Base-by-base conservation (phyloP, 2,888 invertebrate genomes). In the Lasius platythorax region DNA sequence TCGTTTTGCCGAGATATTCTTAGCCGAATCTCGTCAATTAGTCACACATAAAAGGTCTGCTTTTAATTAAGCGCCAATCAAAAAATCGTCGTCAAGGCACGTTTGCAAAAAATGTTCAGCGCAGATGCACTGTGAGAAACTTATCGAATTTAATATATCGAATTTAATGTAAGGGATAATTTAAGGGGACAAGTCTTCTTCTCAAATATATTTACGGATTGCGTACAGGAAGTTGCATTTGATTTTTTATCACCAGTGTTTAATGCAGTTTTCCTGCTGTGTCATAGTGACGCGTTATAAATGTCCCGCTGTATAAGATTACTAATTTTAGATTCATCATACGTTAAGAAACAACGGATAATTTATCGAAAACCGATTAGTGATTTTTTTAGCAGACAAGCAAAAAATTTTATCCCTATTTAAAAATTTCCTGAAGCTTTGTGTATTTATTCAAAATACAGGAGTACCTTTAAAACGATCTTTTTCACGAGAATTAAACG, bases 41-140 rank as follows among this genome's bases (percentile, higher is more conserved):
- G 53, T 76, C 28, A 66, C 66, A 40, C 53, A 40, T 61, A 76
- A 76, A 66, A 66, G 66, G 37, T 66, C 33, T 53, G 37, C 66
- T 37, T 74, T 74, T 46, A 76, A 76, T 76, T 66, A 76, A 76
- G 53, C 76, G 64, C 37, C 66, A 53, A 76, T 66, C 53, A 37
- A 76, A 66, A 76, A 76, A 66, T 76, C 37, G 53, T 43, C 50
- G 23, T 66, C 15, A 28, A 28, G 37, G 8, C 18, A 23, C 37
- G 12, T 8, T 37, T 53, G 28, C 37, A 76, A 76, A 50, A 66
- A 76, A 18, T 37, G 3, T 64, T 23, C 9, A 5, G 18, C 37
- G 66, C 76, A 76, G 76, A 53, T 76, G 76, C 66, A 66, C 53
- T 37, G 37, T 61, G 18, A 30, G n/a, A 18, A 74, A 74, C 76